Evolutionary conservation across 2,888 invertebrate genomes (phyloP).

Genomic region (Willowsia nigromaculata): DNA sequence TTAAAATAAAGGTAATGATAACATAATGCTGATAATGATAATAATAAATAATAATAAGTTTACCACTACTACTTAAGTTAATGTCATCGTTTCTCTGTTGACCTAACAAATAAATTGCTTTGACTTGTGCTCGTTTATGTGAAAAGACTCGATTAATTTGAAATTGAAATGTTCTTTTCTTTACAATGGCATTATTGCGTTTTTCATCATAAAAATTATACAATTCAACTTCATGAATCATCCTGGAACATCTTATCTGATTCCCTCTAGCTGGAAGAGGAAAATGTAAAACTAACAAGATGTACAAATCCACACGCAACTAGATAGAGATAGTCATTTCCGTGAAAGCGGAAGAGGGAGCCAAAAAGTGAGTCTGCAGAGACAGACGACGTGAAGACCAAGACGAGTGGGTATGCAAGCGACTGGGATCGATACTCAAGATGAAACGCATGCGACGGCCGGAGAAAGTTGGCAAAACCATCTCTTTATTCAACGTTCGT

Average conservation of each 20-base stretch:
- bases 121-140: conserved; percentile 71
- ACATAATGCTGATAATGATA: background rate
- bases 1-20: conserved; percentile 43
- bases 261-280: background rate
- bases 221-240: background rate
- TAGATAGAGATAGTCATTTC: background rate
- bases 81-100: conserved; percentile 65
- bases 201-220: background rate
- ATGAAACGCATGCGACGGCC: conserved; percentile 64
- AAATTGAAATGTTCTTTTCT: background rate
- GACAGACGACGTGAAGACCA: background rate
- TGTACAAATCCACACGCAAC: background rate
- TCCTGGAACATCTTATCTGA: background rate
- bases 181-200: background rate
- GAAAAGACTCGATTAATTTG: too few species aligned
- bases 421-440: conserved; percentile 58
- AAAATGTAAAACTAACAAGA: background rate
- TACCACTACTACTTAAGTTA: conserved; percentile 28
- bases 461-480: conserved; percentile 37
- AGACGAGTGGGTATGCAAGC: conserved; percentile 45
- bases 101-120: conserved; percentile 70
- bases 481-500: background rate
- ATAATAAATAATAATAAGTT: background rate
- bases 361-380: background rate
- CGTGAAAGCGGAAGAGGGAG: conserved; percentile 51